Base-by-base conservation (phyloP, 1,140 invertebrate species). In the Periplaneta americana region DNA sequence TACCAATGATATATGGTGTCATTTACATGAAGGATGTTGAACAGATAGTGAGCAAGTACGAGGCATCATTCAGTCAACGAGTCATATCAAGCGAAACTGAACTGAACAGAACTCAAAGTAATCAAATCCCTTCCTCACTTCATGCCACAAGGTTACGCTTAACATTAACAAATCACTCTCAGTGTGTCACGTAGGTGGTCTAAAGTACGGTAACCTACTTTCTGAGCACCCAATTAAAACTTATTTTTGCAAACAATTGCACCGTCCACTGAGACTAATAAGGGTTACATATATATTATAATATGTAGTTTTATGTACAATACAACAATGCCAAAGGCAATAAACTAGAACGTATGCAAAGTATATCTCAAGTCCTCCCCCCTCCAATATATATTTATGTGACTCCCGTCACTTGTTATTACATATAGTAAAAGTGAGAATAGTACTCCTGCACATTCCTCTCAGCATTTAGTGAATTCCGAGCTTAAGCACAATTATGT, bases 261-360 rank as follows among this genome's bases (percentile, higher is more conserved):
- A 34, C 33, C 74, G 15, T 28, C 39, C 48, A 80, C 34, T 74
- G 48, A 34, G 18, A 36, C 36, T 75, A 33, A 66, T 74, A 75
- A 80, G 74, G 66, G 11, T n/a, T 35, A 75, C 33, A 34, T 75
- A 75, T 34, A 48, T 76, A 81, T 78, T 77, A 35, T 78, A 81
- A 78, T 81, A 81, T 75, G 36, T 28, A n/a, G 34, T 81, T 34
- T 81, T 77, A 81, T 81, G 18, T 81, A 81, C 81, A 81, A 48
- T 81, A 81, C 75, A 81, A 81, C 81, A 81, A 80, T 80, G 79
- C 34, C 39, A 66, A 80, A 81, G 75, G 81, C 81, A 81, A 75
- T 37, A 81, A 81, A 39, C 37, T 78, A 81, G 37, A 81, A 75
- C 6, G 76, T 37, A 81, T 76, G 81, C 36, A 81, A 78, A 81